Percentiles rank a stretch among this genome's conserved stretches.
Evolutionary conservation across 2,888 invertebrate genomes (phyloP).

Genomic region (Oxyscelio sp.): DNA sequence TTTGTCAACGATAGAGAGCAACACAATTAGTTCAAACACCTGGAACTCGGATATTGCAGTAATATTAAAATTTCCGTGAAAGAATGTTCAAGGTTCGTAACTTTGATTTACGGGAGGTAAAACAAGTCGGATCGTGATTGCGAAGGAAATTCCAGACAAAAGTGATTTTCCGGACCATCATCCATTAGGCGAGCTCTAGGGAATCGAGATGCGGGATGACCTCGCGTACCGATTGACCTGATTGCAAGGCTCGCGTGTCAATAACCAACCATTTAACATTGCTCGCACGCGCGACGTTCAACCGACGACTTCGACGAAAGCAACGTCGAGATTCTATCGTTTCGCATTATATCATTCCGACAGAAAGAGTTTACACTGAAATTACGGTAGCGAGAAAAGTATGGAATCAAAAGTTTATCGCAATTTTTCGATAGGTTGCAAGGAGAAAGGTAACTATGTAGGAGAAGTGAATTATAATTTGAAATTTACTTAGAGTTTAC

Average conservation of each 20-base stretch:
- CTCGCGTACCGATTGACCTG: constrained; percentile 86
- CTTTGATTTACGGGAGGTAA: constrained; percentile 23
- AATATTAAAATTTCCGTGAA: constrained; percentile 29
- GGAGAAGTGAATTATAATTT: too few species aligned
- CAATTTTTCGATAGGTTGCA: too few species aligned
- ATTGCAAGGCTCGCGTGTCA: constrained; percentile 86
- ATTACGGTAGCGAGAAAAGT: too few species aligned
- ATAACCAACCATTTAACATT: constrained; percentile 86
- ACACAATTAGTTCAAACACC: constrained; percentile 18
- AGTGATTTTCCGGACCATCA: constrained; percentile 52
- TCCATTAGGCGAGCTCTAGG: constrained; percentile 11
- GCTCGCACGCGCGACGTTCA: constrained; percentile 63
- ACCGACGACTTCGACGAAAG: constrained; percentile 10
- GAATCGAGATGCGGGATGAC: constrained; percentile 78
- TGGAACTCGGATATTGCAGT: constrained; percentile 25
- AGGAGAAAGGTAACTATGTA: too few species aligned
- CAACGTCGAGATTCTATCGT: constrained; percentile 17
- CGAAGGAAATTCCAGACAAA: constrained; percentile 44
- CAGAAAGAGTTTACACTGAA: too few species aligned
- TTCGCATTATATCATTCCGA: not conserved
- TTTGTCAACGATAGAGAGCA: not conserved
- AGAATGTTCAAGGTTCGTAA: constrained; percentile 26
- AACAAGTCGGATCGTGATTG: constrained; percentile 20
- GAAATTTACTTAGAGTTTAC: too few species aligned
- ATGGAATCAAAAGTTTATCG: too few species aligned